These are phyloP conservation scores for Thalassophryne amazonica DNA, from an alignment of 2,797 vertebrate species.

Conservation along the genomic window DNA sequence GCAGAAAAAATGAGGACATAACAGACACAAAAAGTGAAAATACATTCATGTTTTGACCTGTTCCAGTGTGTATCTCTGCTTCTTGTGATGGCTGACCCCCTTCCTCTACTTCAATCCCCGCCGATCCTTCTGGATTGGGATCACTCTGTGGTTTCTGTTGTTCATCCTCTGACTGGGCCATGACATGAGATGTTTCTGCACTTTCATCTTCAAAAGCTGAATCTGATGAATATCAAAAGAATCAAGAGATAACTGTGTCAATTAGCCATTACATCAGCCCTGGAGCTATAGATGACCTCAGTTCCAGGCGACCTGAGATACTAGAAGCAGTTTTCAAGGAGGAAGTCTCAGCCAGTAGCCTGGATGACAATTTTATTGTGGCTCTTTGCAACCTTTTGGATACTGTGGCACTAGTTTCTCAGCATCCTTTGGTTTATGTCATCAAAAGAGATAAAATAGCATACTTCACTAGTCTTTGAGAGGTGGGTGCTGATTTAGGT, in stretches of 20 bases:
- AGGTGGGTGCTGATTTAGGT: too few species aligned
- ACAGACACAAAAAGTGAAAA: neutral
- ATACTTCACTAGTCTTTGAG: too few species aligned
- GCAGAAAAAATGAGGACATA: neutral
- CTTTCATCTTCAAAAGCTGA: constrained; percentile 59
- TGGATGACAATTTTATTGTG: too few species aligned
- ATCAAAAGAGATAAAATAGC: too few species aligned
- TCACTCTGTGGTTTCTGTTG: constrained; percentile 15
- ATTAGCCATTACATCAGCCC: rapidly evolving
- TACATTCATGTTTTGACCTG: constrained; percentile 20
- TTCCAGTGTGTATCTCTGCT: constrained; percentile 4
- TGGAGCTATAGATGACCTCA: too few species aligned
- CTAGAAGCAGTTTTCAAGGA: too few species aligned
- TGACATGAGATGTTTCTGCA: constrained; percentile 19
- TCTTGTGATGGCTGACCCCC: neutral
- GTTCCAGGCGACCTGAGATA: too few species aligned
- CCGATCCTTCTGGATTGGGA: constrained; percentile 18
- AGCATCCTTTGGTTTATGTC: too few species aligned
- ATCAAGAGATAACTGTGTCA: neutral
- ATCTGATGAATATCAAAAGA: constrained; percentile 23
- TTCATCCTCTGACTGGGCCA: constrained; percentile 13
- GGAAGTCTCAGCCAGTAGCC: too few species aligned
- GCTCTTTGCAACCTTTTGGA: too few species aligned
- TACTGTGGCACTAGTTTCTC: too few species aligned
- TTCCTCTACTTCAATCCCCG: constrained; percentile 24